phyloP scores from a whole-genome alignment of 2,797 vertebrate genomes.

The Neosalanx taihuensis region DNA sequence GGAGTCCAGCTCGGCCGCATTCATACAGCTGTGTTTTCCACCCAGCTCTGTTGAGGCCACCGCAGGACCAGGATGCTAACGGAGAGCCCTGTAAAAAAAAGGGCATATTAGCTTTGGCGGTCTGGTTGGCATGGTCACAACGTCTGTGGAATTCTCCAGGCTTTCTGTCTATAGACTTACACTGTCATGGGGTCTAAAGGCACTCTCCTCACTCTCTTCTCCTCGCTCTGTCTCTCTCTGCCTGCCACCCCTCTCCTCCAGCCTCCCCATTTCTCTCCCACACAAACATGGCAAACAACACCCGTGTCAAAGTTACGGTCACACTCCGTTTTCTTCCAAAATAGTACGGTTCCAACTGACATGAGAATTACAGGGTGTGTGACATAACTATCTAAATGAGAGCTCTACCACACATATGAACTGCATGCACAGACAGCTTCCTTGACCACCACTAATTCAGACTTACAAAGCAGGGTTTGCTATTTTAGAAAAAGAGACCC shows the following conservation, averaged over 20 bases:
- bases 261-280: neutral
- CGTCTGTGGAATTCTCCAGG: neutral
- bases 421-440: conserved; percentile 13
- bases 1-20: neutral
- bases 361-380: conserved; percentile 12
- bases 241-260: neutral
- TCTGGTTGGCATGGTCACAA: neutral
- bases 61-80: neutral
- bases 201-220: neutral
- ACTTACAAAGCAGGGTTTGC: neutral
- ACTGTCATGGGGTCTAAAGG: neutral
- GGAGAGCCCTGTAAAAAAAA: neutral
- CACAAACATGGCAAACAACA: neutral
- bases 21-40: conserved; percentile 3
- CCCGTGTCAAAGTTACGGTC: neutral
- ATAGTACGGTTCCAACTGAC: conserved; percentile 1
- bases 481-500: neutral
- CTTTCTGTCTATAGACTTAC: neutral
- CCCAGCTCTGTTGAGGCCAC: neutral
- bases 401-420: conserved; percentile 11
- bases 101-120: neutral
- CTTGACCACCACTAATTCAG: conserved; percentile 5
- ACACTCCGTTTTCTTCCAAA: conserved; percentile 2
- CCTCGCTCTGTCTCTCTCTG: neutral
- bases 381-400: conserved; percentile 4